Percentiles rank a stretch among this genome's conserved stretches.
These are phyloP conservation scores for Dryobates pubescens DNA, from an alignment of 2,797 vertebrate genomes.

Conservation along the genomic window DNA sequence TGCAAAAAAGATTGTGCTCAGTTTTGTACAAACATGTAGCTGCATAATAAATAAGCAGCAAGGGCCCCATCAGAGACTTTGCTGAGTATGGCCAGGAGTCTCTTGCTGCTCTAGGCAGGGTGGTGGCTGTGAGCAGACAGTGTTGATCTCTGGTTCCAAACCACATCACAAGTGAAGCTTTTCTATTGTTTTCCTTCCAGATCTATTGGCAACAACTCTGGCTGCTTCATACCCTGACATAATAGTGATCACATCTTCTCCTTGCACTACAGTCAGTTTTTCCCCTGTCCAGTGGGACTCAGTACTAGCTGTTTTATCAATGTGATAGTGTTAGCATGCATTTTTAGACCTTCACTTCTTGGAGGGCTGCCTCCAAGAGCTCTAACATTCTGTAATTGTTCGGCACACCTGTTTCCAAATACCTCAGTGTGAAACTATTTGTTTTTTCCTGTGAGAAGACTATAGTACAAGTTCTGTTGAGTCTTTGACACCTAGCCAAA, in stretches of 20 bases:
- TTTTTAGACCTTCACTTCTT: conserved; percentile 69
- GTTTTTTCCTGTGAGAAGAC: conserved; percentile 78
- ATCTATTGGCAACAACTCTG: neutral
- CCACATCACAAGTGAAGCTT: neutral
- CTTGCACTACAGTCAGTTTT: conserved; percentile 12
- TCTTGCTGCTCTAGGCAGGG: neutral
- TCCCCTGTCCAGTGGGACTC: conserved; percentile 30
- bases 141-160: neutral
- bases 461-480: conserved; percentile 79
- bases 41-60: neutral
- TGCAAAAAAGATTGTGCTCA: neutral
- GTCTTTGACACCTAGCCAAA: conserved; percentile 78
- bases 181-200: conserved; percentile 22
- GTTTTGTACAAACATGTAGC: neutral
- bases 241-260: conserved; percentile 32
- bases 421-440: conserved; percentile 82
- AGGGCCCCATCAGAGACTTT: neutral
- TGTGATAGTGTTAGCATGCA: conserved; percentile 52
- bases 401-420: conserved; percentile 80
- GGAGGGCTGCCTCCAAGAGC: conserved; percentile 69
- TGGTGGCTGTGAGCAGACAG: neutral
- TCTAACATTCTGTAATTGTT: conserved; percentile 77
- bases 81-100: neutral
- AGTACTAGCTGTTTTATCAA: conserved; percentile 66
- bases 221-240: conserved; percentile 1